Conservation (phyloP, 2,888 invertebrate genomes). For the Cataglyphis cursor region DNA sequence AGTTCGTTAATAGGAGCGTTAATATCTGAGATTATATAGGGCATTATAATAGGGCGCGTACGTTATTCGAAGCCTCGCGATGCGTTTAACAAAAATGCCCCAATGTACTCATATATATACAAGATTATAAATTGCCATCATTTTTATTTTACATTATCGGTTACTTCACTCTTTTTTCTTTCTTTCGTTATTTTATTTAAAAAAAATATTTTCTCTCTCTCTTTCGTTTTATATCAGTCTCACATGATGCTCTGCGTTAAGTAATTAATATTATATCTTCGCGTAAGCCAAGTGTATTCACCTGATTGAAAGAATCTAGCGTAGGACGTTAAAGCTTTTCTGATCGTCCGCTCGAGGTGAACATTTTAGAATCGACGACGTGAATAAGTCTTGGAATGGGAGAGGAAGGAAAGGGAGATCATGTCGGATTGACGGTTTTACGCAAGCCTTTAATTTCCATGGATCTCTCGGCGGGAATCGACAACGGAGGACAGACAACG, state of each 20-base stretch:
- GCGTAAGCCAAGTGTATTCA: constrained; percentile 30
- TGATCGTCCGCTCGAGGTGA: constrained; percentile 47
- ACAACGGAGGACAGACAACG: constrained; percentile 66
- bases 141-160: too few relatives aligned
- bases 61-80: not conserved
- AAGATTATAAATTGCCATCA: not conserved
- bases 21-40: not conserved
- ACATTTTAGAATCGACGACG: constrained; percentile 59
- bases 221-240: not conserved
- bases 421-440: constrained; percentile 46
- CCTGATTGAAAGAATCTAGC: constrained; percentile 38
- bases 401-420: constrained; percentile 29
- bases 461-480: constrained; percentile 68
- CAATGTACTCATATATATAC: too few relatives aligned
- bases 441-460: constrained; percentile 76
- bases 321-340: constrained; percentile 36
- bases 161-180: not conserved
- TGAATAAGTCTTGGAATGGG: constrained; percentile 25
- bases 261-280: constrained; percentile 19
- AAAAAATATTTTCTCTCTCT: not conserved
- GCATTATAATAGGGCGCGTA: not conserved
- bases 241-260: not conserved
- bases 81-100: not conserved
- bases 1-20: constrained; percentile 26
- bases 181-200: not conserved